phyloP scores from a whole-genome alignment of 92 coral and sea anemone genomes.

The Heteractis magnifica region DNA sequence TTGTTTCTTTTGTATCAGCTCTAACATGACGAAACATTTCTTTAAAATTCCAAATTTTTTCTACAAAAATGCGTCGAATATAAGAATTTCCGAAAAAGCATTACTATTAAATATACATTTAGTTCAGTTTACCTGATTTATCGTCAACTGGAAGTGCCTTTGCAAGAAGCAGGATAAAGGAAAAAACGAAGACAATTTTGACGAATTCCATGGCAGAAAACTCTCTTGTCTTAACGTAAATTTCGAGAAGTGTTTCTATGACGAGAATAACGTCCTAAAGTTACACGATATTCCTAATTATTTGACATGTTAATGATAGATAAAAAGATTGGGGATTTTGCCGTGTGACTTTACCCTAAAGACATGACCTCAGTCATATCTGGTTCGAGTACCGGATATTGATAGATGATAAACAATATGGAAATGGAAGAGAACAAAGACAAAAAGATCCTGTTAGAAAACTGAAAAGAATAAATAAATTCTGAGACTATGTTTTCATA shows the following conservation, averaged over 20 bases:
- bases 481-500: neutral
- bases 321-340: slow-evolving; percentile 1
- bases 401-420: too few relatives aligned
- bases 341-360: neutral
- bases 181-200: neutral
- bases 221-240: neutral
- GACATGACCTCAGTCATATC: neutral
- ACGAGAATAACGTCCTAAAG: neutral
- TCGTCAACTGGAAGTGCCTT: neutral
- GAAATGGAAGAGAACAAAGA: neutral
- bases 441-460: neutral
- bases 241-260: neutral
- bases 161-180: neutral
- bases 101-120: neutral
- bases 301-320: slow-evolving; percentile 10
- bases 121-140: neutral
- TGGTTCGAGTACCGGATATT: too few relatives aligned
- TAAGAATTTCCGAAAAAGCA: neutral
- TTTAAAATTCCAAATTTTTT: too few relatives aligned
- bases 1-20: too few relatives aligned
- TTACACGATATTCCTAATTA: neutral
- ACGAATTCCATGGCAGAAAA: neutral
- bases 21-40: too few relatives aligned
- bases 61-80: neutral
- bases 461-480: neutral